phyloP scores from a whole-genome alignment of 2,113 vertebrate genomes.

The Sardina pilchardus region DNA sequence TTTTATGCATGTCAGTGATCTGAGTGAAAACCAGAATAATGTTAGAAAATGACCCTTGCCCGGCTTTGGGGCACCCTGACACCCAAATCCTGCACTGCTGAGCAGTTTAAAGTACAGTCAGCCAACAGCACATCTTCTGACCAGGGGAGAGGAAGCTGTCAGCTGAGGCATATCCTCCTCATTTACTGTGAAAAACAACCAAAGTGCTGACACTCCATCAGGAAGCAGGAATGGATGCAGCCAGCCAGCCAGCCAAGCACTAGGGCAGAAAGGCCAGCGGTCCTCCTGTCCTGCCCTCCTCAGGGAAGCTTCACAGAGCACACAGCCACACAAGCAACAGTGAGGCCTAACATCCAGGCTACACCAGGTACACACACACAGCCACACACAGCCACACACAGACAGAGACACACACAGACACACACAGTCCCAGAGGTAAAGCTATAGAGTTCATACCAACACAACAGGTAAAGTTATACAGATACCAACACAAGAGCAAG shows the following conservation, averaged over 20 bases:
- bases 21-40: background rate
- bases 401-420: too few relatives aligned
- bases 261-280: background rate
- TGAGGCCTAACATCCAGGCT: background rate
- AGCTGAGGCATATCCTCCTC: background rate
- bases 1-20: background rate
- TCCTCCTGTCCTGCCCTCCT: background rate
- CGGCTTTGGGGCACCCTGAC: background rate
- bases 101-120: constrained; percentile 22
- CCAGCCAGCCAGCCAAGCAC: background rate
- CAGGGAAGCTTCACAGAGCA: background rate
- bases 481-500: too few relatives aligned
- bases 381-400: too few relatives aligned
- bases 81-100: background rate
- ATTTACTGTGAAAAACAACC: background rate
- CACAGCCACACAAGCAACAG: background rate
- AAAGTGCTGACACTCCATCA: constrained; percentile 9
- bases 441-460: too few relatives aligned
- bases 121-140: background rate
- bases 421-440: too few relatives aligned
- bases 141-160: background rate
- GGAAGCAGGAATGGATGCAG: background rate
- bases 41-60: background rate
- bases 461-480: too few relatives aligned
- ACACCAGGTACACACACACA: too few relatives aligned